Percentiles rank a stretch among this genome's conserved stretches.
These are phyloP conservation scores for Panthera leo DNA, from an alignment of 2,113 vertebrate species.

Conservation along the genomic window DNA sequence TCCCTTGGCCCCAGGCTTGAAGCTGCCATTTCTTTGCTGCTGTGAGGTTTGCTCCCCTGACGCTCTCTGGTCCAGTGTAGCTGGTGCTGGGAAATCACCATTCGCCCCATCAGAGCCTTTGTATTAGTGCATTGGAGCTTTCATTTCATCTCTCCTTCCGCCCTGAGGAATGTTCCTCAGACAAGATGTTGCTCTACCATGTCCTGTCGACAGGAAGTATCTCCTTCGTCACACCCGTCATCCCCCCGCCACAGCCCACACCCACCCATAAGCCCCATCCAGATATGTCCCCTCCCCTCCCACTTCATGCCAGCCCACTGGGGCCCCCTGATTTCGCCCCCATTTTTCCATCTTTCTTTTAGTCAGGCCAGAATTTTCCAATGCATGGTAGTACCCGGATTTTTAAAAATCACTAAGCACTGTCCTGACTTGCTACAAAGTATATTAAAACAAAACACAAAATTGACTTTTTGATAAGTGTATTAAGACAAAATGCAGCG, in stretches of 20 bases:
- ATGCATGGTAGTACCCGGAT: background rate
- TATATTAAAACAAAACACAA: background rate
- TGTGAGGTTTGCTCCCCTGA: background rate
- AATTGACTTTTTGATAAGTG: background rate
- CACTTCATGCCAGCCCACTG: accelerated
- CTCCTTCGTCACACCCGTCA: too few species aligned
- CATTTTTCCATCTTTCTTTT: background rate
- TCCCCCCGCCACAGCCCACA: background rate
- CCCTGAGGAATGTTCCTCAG: background rate
- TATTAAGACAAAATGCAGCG: background rate
- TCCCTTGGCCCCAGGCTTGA: background rate
- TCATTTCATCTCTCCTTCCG: background rate
- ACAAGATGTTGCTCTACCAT: background rate
- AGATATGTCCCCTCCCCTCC: background rate
- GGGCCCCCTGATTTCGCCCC: background rate
- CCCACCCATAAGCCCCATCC: background rate
- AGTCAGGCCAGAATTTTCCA: background rate
- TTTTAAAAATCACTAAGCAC: background rate
- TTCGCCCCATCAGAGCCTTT: background rate
- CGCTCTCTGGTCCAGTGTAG: accelerated
- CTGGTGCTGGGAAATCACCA: background rate
- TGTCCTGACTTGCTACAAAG: background rate
- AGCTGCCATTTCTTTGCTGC: too few species aligned
- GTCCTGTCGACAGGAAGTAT: background rate
- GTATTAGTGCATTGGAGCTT: too few species aligned